These are phyloP conservation scores for Silurus asotus DNA, from an alignment of 2,113 vertebrate species.

Conservation along the genomic window DNA sequence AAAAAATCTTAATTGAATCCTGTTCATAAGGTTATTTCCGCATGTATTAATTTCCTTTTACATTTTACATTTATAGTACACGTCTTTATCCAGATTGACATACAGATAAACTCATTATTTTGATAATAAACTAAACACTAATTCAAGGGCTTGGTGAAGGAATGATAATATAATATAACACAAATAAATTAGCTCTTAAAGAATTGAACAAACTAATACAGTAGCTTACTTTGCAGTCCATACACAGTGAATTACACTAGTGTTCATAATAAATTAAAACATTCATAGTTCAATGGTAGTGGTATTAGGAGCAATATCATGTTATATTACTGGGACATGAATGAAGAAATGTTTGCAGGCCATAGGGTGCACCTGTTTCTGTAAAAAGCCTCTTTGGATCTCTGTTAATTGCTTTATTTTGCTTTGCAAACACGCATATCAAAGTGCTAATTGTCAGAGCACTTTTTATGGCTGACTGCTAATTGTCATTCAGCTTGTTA, in stretches of 20 bases:
- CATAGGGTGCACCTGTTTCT: background rate
- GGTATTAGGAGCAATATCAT: background rate
- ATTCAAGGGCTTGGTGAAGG: background rate
- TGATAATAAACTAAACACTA: background rate
- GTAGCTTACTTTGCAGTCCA: background rate
- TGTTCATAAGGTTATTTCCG: background rate
- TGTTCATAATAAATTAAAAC: background rate
- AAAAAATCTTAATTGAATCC: background rate
- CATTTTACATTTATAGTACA: background rate
- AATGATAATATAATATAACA: background rate
- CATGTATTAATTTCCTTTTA: background rate
- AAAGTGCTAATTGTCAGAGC: conserved; percentile 31
- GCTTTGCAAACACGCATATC: conserved; percentile 27
- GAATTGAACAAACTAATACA: background rate
- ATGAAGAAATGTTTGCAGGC: background rate
- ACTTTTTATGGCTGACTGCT: conserved; percentile 30
- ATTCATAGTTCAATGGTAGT: background rate
- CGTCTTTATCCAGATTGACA: background rate
- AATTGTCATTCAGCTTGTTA: conserved; percentile 16
- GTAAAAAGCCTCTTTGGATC: conserved; percentile 13
- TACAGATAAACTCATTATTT: background rate
- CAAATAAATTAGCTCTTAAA: background rate
- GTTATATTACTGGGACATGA: background rate
- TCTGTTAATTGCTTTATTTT: conserved; percentile 15
- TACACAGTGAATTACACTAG: background rate